Base-by-base conservation (phyloP, 1,140 invertebrate genomes). In the Marisa cornuarietis region DNA sequence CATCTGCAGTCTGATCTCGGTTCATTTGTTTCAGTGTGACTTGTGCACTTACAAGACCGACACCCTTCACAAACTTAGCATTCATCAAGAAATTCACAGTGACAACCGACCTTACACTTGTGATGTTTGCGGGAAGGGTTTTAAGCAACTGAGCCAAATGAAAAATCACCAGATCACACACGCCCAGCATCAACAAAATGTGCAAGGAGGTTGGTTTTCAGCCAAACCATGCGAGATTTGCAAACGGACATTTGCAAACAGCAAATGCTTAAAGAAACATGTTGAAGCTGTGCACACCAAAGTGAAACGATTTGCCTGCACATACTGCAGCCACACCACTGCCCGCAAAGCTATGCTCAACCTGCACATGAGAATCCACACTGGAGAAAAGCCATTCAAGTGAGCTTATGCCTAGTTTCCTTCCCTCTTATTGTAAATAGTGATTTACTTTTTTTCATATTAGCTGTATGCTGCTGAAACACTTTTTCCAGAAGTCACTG, bases 281-380 rank as follows among this genome's bases (percentile, higher is more conserved):
- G 93, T 95, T 18, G 93, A 95, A 87, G 93, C 93, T 3, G 95
- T 96, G 3, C 95, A 96, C 86, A 94, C 94, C 51, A 95, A 95
- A 86, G 90, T 95, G 24, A 95, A 95, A 83, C 95, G 94, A 0
- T 95, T 94, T 83, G 93, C 94, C 58, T 96, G 95, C 85, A 93
- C 93, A 79, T 94, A 95, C 76, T 96, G 95, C 88, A 94, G 94
- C 14, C 94, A 95, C 85, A 93, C 94, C 74, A 94, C 93, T 68
- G 93, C 90, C 14, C 80, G 90, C 26, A 91, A 91, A 76, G 90
- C 91, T 13, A 92, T 92, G 90, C 81, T 95, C 20, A 92, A 94
- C 83, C 91, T 96, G 66, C 94, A 97, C 88, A 91, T 95, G 83
- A 90, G 95, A 68, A 94, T 93, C 68, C 95, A 95, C 82, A 95